Conservation (phyloP, 2,888 invertebrate genomes). For the Nephrotoma guestfalica region DNA sequence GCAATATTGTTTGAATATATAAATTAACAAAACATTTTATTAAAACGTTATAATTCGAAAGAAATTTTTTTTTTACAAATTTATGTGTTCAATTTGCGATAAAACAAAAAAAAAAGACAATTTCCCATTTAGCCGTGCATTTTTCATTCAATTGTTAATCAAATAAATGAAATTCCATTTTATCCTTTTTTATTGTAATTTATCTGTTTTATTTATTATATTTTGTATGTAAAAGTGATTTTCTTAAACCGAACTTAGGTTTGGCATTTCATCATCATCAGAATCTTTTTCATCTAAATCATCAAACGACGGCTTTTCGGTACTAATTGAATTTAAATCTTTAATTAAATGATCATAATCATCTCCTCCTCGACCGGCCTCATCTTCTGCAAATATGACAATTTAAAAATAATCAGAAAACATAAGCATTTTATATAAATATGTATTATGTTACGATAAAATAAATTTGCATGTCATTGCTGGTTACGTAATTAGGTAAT, state of each 20-base stretch:
- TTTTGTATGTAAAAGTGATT: not conserved
- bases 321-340: slow-evolving; percentile 28
- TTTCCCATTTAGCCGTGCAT: not conserved
- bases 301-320: slow-evolving; percentile 54
- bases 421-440: not conserved
- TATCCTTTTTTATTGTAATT: not conserved
- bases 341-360: not conserved
- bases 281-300: slow-evolving; percentile 57
- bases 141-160: not conserved
- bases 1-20: not conserved
- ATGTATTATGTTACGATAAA: not conserved
- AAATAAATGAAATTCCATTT: not conserved
- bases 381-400: not conserved
- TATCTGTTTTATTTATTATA: not conserved
- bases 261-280: slow-evolving; percentile 67
- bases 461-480: not conserved
- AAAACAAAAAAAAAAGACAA: not conserved
- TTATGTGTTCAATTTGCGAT: not conserved
- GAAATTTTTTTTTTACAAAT: not conserved
- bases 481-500: not conserved
- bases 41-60: not conserved
- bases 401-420: slow-evolving; percentile 4
- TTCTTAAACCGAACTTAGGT: not conserved
- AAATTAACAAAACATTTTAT: not conserved
- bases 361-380: slow-evolving; percentile 5